Evolutionary conservation across 1,140 invertebrate species (phyloP).

Genomic region (Polypedilum pembai): DNA sequence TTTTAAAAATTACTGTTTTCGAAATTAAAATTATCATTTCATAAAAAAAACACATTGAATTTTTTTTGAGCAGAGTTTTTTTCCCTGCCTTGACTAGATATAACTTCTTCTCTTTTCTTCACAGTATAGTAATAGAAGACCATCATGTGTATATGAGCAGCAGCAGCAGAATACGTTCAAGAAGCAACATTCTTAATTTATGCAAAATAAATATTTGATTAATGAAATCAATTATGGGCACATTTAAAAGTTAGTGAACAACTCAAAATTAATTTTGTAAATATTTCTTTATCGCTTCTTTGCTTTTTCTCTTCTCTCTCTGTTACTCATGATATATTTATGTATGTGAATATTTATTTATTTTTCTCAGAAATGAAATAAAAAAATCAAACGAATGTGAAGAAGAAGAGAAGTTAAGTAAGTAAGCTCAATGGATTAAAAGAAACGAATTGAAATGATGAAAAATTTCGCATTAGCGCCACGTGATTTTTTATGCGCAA

Average conservation of each 20-base stretch:
- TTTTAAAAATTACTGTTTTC: too few species aligned
- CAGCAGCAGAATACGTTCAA: too few species aligned
- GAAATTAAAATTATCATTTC: too few species aligned
- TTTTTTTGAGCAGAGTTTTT: too few species aligned
- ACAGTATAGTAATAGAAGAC: too few species aligned
- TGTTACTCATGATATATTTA: not conserved
- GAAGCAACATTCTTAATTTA: not conserved
- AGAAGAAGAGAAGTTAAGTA: not conserved
- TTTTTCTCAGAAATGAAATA: not conserved
- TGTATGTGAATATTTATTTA: not conserved
- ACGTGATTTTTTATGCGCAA: not conserved
- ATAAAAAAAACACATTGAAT: too few species aligned
- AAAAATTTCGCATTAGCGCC: slow-evolving; percentile 10
- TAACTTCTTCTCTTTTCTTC: too few species aligned
- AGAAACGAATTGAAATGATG: not conserved
- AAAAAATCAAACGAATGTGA: not conserved
- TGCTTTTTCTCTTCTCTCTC: not conserved
- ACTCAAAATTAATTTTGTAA: slow-evolving; percentile 19
- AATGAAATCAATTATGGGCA: slow-evolving; percentile 18
- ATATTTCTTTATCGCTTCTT: slow-evolving; percentile 18
- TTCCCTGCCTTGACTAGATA: too few species aligned
- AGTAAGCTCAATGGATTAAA: not conserved
- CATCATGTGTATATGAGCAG: too few species aligned
- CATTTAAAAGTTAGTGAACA: slow-evolving; percentile 18
- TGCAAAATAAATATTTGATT: slow-evolving; percentile 19